Percentiles rank a stretch among this genome's conserved stretches.
phyloP scores from a whole-genome alignment of 2,797 vertebrate genomes.

The Heteromormyrus szaboi region DNA sequence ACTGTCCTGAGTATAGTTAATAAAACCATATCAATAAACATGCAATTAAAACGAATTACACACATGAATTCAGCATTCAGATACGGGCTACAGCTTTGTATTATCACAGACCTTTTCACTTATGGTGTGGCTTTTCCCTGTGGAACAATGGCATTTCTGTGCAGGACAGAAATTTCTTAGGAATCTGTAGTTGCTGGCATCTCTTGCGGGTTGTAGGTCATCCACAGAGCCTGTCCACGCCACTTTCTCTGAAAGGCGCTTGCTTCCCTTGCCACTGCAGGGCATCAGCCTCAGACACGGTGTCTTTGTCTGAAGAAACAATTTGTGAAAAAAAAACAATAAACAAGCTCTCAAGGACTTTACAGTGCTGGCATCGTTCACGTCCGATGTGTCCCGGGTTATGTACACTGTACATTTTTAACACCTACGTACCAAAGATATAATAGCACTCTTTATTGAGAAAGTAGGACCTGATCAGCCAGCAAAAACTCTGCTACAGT shows the following conservation, averaged over 20 bases:
- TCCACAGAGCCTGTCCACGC: background rate
- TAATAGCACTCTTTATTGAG: background rate
- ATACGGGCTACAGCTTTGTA: background rate
- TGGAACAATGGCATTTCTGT: constrained; percentile 29
- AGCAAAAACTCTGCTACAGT: background rate
- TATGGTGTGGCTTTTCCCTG: background rate
- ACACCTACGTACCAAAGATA: background rate
- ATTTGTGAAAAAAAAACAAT: constrained; percentile 4
- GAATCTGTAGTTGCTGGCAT: constrained; percentile 15
- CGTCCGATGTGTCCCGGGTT: background rate
- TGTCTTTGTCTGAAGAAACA: constrained; percentile 26
- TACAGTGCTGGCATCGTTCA: background rate
- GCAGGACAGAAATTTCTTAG: constrained; percentile 32
- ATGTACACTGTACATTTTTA: constrained; percentile 6
- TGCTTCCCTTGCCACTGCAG: constrained; percentile 10
- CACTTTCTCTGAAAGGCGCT: background rate
- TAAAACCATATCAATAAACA: background rate
- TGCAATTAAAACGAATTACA: background rate
- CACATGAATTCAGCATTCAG: background rate
- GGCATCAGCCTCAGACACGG: background rate
- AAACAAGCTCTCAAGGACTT: constrained; percentile 17
- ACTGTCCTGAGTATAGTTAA: background rate
- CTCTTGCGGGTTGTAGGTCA: background rate
- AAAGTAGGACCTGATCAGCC: background rate
- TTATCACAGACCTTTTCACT: background rate